Conservation (phyloP, 2,113 vertebrate genomes). For the Maccullochella peelii region DNA sequence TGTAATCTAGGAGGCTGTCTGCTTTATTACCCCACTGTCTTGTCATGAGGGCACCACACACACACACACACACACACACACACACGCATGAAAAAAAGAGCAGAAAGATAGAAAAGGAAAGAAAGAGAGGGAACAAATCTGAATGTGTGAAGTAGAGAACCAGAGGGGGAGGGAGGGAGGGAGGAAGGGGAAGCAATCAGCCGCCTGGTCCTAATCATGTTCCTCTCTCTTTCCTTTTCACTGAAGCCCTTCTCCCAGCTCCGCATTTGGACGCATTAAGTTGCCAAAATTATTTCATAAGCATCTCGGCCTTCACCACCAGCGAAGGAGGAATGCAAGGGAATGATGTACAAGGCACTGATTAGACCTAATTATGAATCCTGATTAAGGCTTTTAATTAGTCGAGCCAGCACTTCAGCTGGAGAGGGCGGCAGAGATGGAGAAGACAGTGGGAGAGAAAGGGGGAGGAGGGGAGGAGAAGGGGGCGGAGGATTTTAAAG, state of each 20-base stretch:
- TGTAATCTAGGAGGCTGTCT: conserved; percentile 62
- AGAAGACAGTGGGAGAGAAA: conserved; percentile 60
- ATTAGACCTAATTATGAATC: conserved; percentile 87
- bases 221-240: conserved; percentile 61
- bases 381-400: conserved; percentile 89
- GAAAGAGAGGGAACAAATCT: conserved; percentile 36
- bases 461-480: background rate
- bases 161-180: conserved; percentile 30
- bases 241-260: conserved; percentile 62
- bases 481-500: conserved; percentile 1
- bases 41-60: conserved; percentile 41
- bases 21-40: conserved; percentile 64
- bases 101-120: conserved; percentile 1
- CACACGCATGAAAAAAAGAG: background rate
- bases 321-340: conserved; percentile 76
- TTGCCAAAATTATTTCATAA: conserved; percentile 82
- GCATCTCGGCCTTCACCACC: conserved; percentile 78
- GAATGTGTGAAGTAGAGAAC: conserved; percentile 50
- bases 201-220: conserved; percentile 69
- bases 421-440: conserved; percentile 79
- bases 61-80: conserved; percentile 29
- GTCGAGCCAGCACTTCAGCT: conserved; percentile 83
- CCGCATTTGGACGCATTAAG: conserved; percentile 68
- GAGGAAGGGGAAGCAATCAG: conserved; percentile 71
- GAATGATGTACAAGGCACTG: conserved; percentile 85